Base-by-base conservation (phyloP, 2,113 vertebrate species). In the Rhabdornis inornatus region DNA sequence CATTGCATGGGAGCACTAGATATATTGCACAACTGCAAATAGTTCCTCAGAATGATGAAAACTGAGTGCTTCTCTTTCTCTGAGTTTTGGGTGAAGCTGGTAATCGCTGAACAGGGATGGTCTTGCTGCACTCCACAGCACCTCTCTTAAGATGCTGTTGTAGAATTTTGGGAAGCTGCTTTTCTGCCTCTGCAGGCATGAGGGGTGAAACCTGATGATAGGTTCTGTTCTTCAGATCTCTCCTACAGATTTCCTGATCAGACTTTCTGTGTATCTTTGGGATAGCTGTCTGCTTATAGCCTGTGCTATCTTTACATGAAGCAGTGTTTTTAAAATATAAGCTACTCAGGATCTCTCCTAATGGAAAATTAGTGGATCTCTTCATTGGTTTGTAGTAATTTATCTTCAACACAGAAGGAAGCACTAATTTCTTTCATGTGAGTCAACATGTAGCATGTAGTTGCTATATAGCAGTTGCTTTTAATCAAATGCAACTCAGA, bases 371-470 rank as follows among this genome's bases (percentile, higher is more conserved):
- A 49, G 28, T 52, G 49, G 11, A 31, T 72, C 21, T 74, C 21
- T 52, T 64, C 31, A n/a, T 60, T 83, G n/a, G 10, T 65, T 68
- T 70, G 31, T 49, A 52, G 17, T 60, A 0, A 12, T n/a, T 63
- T 65, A 14, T 66, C 45, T 79, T 86, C 50, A 60, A 8, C 15
- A 18, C 31, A 68, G 40, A 77, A 75, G 42, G 69, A 84, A 52
- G 17, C 15, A 33, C 15, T 40, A 0, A 44, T 71, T 72, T 75
- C 18, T 61, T 78, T 75, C 10, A 13, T 11, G 22, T 45, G 40
- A 45, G 35, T 52, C 66, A 69, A 2, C 1, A 1, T 1, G 3
- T 40, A 28, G 31, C 1, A 1, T 1, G 3, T 40, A 28, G 31
- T 31, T 78, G 24, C 45, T 71, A 2, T 18, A 14, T 27, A 63